A percentile compares a stretch with the other conserved stretches of the same genome.
phyloP scores from a whole-genome alignment of 2,113 vertebrate species.

The Ammodytes dubius region DNA sequence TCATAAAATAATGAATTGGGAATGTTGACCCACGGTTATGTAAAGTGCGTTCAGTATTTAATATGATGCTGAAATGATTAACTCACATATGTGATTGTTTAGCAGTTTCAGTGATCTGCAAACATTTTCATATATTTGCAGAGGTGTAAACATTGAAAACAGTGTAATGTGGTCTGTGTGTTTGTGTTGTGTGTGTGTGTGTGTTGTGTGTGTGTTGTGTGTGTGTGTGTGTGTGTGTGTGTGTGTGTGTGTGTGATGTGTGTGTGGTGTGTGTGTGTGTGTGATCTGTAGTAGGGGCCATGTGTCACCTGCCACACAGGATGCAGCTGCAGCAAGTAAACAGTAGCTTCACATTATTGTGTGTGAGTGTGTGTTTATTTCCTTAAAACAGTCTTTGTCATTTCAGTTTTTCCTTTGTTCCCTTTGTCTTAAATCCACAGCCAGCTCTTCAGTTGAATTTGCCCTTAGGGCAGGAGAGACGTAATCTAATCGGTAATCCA shows the following conservation, averaged over 20 bases:
- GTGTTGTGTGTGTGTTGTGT: slow-evolving; percentile 14
- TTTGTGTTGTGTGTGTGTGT: slow-evolving; percentile 12
- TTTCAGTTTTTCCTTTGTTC: slow-evolving; percentile 43
- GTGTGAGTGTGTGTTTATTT: slow-evolving; percentile 41
- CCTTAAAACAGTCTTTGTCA: slow-evolving; percentile 62
- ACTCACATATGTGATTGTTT: background rate
- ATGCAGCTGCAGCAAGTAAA: slow-evolving; percentile 78
- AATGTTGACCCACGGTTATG: background rate
- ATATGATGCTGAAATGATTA: background rate
- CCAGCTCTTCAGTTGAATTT: slow-evolving; percentile 37
- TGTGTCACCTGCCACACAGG: slow-evolving; percentile 74
- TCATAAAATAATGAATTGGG: background rate
- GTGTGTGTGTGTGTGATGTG: slow-evolving; percentile 22
- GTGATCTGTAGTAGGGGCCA: slow-evolving; percentile 16
- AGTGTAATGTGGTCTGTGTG: slow-evolving; percentile 41
- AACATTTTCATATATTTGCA: slow-evolving; percentile 16
- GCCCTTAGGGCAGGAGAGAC: slow-evolving; percentile 35
- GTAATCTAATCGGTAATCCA: slow-evolving; percentile 72
- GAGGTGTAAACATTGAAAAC: slow-evolving; percentile 34
- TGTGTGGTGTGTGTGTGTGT: slow-evolving; percentile 18
- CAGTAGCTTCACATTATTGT: slow-evolving; percentile 36
- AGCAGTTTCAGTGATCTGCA: background rate
- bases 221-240: slow-evolving; percentile 22
- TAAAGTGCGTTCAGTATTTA: background rate
- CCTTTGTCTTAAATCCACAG: slow-evolving; percentile 46